Percentiles rank a stretch among this genome's conserved stretches.
These are phyloP conservation scores for Serilophus lunatus DNA, from an alignment of 2,113 vertebrate genomes.

Conservation along the genomic window DNA sequence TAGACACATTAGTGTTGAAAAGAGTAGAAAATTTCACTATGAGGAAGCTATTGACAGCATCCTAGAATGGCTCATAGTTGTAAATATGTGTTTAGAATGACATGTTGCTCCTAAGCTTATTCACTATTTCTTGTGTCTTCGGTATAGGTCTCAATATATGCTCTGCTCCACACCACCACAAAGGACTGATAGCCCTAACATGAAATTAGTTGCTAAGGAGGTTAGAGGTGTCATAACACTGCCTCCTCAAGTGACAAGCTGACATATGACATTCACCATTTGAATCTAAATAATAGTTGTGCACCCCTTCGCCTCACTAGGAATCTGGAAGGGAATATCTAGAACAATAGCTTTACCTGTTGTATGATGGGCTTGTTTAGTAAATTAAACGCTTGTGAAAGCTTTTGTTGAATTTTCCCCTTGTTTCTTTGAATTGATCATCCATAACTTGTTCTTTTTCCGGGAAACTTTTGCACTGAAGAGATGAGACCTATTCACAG, in stretches of 20 bases:
- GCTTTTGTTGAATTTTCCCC: not conserved
- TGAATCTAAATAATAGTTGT: not conserved
- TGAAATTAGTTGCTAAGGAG: not conserved
- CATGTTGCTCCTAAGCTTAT: not conserved
- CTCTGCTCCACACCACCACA: not conserved
- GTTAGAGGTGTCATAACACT: not conserved
- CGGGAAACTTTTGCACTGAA: not conserved
- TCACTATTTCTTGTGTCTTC: not conserved
- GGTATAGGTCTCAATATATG: not conserved
- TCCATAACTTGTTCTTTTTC: not conserved
- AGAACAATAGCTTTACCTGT: not conserved
- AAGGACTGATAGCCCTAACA: not conserved
- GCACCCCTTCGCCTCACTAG: rapidly evolving
- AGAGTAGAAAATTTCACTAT: not conserved
- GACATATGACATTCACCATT: not conserved
- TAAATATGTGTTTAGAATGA: not conserved
- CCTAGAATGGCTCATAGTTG: not conserved
- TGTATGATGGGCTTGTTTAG: not conserved
- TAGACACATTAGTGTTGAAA: not conserved
- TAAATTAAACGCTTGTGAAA: not conserved
- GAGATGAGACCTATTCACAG: not conserved
- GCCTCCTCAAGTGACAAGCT: not conserved
- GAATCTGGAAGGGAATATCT: not conserved
- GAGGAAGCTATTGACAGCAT: not conserved
- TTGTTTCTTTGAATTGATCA: not conserved